Evolutionary conservation across 2,797 vertebrate species (phyloP), one percentile per base, ranked within the genome.

Genomic region (Nannoperca obscura): DNA sequence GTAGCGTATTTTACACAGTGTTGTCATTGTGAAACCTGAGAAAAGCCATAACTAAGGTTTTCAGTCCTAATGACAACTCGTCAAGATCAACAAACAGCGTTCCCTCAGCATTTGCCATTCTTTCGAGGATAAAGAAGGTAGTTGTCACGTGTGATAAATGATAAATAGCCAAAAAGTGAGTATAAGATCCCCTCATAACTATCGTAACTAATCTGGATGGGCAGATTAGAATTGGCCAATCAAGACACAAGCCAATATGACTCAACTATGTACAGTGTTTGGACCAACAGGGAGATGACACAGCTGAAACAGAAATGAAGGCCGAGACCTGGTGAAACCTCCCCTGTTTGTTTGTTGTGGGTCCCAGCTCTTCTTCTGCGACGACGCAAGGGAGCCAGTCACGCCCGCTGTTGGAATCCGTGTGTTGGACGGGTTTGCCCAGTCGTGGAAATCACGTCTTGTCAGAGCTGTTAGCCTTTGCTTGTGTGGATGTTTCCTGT

Each of bases 181-280:
- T 54, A 2, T 3, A 11, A 57, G 12, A 73, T 63, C 40, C 64
- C 64, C 40, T 76, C 62, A 20, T 68, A 71, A 66, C 55, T 52
- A 22, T 60, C 7, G 2, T 27, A 27, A 27, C 42, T 52, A 3
- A 64, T 83, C 57, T 52, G n/a, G 82, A 68, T 53, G 58, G 70
- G 36, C 49, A 34, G 32, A 36, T 40, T 58, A 70, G 42, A 81
- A 57, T 59, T 49, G 63, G 53, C 49, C 76, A 64, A 53, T 46
- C 12, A 22, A 70, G 61, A 81, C 62, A 15, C 46, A 78, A 75
- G 81, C 76, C 61, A 80, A 15, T 68, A 76, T 85, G 84, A 90
- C 71, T 90, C 79, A 90, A 84, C 86, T 84, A 83, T 92, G 86
- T 88, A 90, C 84, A 85, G 82, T 63, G 78, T 73, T 71, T 59